Evolutionary conservation across 1,140 invertebrate genomes (phyloP).

Genomic region (Zaprionus davidi): DNA sequence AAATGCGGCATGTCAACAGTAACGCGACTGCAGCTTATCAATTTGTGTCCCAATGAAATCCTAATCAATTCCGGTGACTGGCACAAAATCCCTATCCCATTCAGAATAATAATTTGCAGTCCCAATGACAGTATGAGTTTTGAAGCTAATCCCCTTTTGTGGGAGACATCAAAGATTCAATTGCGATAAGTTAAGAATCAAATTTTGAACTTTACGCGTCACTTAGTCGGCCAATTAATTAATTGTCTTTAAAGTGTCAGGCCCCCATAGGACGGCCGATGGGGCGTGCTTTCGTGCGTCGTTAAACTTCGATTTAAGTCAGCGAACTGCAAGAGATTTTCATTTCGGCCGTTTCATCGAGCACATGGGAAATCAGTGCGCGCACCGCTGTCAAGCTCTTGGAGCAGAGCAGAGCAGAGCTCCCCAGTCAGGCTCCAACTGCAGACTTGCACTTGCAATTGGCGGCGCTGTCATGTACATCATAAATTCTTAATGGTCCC

Average conservation of each 20-base stretch:
- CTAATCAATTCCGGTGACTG: background rate
- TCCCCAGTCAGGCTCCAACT: constrained; percentile 1
- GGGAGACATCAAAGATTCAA: background rate
- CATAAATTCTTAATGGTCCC: constrained; percentile 75
- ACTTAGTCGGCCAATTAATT: constrained; percentile 49
- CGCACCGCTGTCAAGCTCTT: constrained; percentile 18
- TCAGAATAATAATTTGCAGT: background rate
- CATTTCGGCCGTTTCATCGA: constrained; percentile 6
- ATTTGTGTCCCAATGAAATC: constrained; percentile 14
- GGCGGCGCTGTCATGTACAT: constrained; percentile 57
- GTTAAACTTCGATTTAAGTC: constrained; percentile 60
- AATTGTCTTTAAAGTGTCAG: constrained; percentile 49
- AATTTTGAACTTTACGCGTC: background rate
- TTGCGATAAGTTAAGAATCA: background rate
- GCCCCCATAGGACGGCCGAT: background rate
- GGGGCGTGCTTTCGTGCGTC: constrained; percentile 15
- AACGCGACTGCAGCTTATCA: constrained; percentile 8
- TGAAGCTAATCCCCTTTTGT: background rate
- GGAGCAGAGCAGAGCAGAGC: constrained; percentile 8
- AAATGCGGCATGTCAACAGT: background rate
- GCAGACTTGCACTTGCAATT: constrained; percentile 33
- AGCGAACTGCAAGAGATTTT: constrained; percentile 28
- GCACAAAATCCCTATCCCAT: background rate
- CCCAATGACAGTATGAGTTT: background rate
- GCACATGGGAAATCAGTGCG: constrained; percentile 48